Evolutionary conservation across 2,888 invertebrate species (phyloP).

Genomic region (Ypsolopha scabrella): DNA sequence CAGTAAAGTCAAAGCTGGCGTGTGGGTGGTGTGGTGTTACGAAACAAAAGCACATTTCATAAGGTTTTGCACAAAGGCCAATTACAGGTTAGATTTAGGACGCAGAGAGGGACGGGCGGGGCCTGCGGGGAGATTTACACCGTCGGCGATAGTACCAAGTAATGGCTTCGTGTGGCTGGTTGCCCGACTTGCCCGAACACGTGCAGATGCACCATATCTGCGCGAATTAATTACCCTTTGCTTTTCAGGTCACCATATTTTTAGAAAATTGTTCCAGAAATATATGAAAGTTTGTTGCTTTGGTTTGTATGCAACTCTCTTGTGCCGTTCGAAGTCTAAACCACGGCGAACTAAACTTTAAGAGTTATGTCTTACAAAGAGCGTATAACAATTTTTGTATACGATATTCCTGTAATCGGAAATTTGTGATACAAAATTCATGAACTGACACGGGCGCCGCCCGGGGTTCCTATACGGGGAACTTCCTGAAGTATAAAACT

Average conservation of each 20-base stretch:
- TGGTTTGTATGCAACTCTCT: too few species aligned
- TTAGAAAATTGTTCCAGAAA: too few species aligned
- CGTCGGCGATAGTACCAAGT: constrained; percentile 29
- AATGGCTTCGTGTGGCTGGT: constrained; percentile 24
- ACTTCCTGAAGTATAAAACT: too few species aligned
- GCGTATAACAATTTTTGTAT: too few species aligned
- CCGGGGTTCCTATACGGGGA: constrained; percentile 10
- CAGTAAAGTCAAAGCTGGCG: neutral
- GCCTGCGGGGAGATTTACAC: constrained; percentile 30
- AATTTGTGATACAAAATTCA: constrained; percentile 32
- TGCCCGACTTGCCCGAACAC: constrained; percentile 6
- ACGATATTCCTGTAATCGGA: constrained; percentile 21
- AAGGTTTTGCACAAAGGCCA: constrained; percentile 33
- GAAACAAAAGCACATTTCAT: constrained; percentile 17
- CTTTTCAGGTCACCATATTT: too few species aligned
- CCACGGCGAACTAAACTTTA: too few species aligned
- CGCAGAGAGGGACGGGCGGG: constrained; percentile 14
- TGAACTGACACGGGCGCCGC: constrained; percentile 13
- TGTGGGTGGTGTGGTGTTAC: neutral
- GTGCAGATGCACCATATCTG: neutral
- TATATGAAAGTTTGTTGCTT: too few species aligned
- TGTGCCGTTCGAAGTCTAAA: too few species aligned
- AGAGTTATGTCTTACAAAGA: too few species aligned
- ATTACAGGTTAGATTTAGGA: constrained; percentile 41
- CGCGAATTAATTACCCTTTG: neutral